Conservation (phyloP, 2,113 vertebrate genomes). For the Ursus arctos region DNA sequence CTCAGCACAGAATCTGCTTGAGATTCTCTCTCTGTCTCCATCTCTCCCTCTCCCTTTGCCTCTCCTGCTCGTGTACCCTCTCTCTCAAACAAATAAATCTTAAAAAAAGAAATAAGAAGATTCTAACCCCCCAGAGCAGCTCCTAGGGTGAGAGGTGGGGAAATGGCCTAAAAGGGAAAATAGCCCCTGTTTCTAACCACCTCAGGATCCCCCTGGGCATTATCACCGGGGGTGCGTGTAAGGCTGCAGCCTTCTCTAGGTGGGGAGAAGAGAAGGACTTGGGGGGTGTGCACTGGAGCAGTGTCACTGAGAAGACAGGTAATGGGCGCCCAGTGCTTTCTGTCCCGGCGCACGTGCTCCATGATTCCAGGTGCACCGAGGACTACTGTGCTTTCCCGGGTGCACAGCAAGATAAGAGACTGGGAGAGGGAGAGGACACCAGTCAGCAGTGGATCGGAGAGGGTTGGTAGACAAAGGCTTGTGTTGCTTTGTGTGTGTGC, state of each 20-base stretch:
- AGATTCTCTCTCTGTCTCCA: background rate
- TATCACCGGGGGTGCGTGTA: background rate
- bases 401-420: background rate
- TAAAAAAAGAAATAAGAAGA: background rate
- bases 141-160: background rate
- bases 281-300: background rate
- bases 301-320: background rate
- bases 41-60: background rate
- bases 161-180: background rate
- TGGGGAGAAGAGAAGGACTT: background rate
- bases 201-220: background rate
- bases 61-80: background rate
- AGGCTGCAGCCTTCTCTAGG: background rate
- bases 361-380: background rate
- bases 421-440: too few species aligned
- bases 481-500: background rate
- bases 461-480: background rate
- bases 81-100: background rate
- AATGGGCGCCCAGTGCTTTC: background rate
- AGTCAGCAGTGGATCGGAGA: background rate
- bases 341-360: accelerated
- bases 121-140: background rate
- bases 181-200: background rate
- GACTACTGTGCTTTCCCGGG: background rate
- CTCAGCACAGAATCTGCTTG: background rate